These are phyloP conservation scores for Lithodes maja DNA, from an alignment of 2,888 invertebrate genomes.

Conservation along the genomic window DNA sequence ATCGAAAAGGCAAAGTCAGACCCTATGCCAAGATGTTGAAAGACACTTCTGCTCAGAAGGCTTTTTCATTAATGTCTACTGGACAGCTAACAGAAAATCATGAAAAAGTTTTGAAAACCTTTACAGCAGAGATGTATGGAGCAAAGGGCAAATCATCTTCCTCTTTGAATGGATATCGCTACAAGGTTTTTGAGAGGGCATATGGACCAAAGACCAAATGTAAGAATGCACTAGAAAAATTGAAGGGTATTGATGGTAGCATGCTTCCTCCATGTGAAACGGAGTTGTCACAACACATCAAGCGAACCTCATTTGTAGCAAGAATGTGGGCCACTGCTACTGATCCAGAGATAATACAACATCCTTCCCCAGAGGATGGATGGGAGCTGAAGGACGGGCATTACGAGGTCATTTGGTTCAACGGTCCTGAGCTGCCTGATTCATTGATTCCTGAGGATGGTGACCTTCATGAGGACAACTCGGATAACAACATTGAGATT, in stretches of 20 bases:
- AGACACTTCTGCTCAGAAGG: neutral
- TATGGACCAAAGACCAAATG: too few relatives aligned
- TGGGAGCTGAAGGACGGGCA: conserved; percentile 17
- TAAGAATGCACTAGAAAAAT: neutral
- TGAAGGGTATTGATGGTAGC: neutral
- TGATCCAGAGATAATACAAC: conserved; percentile 14
- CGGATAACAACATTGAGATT: neutral
- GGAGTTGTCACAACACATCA: neutral
- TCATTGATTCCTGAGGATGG: neutral
- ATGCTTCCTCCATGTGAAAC: neutral
- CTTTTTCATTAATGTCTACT: too few relatives aligned
- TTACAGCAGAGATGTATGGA: too few relatives aligned
- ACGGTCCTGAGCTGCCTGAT: too few relatives aligned
- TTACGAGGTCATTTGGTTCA: too few relatives aligned
- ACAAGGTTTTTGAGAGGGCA: too few relatives aligned
- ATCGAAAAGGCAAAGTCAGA: neutral
- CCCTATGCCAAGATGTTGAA: neutral
- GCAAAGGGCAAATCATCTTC: too few relatives aligned
- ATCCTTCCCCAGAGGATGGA: conserved; percentile 22
- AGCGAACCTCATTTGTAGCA: conserved; percentile 21
- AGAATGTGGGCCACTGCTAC: conserved; percentile 17
- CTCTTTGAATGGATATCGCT: too few relatives aligned
- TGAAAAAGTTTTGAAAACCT: neutral
- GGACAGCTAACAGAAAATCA: neutral
- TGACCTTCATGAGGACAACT: neutral